Evolutionary conservation across 2,113 vertebrate genomes (phyloP).

Genomic region (Tenebrosternarchus preto): DNA sequence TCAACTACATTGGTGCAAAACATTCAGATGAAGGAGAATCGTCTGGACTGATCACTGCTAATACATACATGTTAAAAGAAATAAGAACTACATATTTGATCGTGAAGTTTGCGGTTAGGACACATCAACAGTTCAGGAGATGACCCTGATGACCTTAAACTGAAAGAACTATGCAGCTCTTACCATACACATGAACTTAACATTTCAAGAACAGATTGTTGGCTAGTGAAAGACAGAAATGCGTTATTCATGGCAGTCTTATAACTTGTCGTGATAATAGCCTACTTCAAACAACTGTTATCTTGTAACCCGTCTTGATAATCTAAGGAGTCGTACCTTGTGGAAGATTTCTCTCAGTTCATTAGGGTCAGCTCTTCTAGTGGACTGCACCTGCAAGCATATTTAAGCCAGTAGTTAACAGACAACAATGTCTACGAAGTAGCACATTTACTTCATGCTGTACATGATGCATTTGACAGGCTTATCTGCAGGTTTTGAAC

Average conservation of each 20-base stretch:
- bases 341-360: constrained; percentile 88
- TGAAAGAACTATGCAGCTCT: not conserved
- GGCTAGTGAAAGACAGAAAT: not conserved
- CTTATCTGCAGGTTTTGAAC: not conserved
- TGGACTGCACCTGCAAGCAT: constrained; percentile 81
- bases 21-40: not conserved
- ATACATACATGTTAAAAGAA: not conserved
- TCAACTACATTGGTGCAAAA: not conserved
- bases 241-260: no score
- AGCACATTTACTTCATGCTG: not conserved
- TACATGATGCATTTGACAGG: no score
- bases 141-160: not conserved
- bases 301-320: not conserved
- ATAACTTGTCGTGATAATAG: no score
- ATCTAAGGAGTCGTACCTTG: constrained; percentile 79
- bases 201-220: not conserved
- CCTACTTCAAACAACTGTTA: no score
- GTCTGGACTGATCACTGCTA: no score
- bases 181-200: not conserved
- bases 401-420: not conserved
- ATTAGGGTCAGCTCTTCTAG: constrained; percentile 86
- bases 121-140: not conserved
- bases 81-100: not conserved
- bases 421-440: no score
- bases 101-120: not conserved